Percentiles rank a stretch among this genome's conserved stretches.
These are phyloP conservation scores for Florisuga fusca DNA, from an alignment of 2,797 vertebrate species.

Conservation along the genomic window DNA sequence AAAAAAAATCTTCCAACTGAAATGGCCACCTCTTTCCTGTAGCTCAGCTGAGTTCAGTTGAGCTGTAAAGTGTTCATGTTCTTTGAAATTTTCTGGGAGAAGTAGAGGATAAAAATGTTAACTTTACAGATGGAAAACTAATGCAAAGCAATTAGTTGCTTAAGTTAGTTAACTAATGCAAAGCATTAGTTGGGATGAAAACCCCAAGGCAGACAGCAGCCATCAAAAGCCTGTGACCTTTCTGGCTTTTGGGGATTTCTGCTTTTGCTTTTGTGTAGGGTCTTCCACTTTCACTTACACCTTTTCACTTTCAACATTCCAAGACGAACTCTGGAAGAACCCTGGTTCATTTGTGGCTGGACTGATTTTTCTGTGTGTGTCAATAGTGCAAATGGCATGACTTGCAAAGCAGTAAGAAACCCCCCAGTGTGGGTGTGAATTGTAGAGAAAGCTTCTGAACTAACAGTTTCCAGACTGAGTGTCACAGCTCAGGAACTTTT, in stretches of 20 bases:
- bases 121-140: not conserved
- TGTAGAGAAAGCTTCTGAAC: not conserved
- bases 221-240: not conserved
- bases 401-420: not conserved
- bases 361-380: not conserved
- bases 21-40: not conserved
- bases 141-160: not conserved
- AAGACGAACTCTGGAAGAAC: not conserved
- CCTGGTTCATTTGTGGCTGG: not conserved
- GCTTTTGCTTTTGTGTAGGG: not conserved
- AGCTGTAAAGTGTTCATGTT: not conserved
- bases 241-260: not conserved
- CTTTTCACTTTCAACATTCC: not conserved
- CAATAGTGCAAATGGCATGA: not conserved
- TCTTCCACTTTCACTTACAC: not conserved
- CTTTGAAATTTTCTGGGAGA: not conserved
- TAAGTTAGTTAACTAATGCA: too few species aligned
- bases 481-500: not conserved
- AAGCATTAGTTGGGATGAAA: not conserved
- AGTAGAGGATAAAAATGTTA: not conserved
- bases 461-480: not conserved
- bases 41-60: not conserved
- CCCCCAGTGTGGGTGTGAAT: accelerated
- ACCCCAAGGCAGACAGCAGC: not conserved
- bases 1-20: not conserved